phyloP scores from a whole-genome alignment of 2,888 invertebrate genomes.

The Acleris cristana region DNA sequence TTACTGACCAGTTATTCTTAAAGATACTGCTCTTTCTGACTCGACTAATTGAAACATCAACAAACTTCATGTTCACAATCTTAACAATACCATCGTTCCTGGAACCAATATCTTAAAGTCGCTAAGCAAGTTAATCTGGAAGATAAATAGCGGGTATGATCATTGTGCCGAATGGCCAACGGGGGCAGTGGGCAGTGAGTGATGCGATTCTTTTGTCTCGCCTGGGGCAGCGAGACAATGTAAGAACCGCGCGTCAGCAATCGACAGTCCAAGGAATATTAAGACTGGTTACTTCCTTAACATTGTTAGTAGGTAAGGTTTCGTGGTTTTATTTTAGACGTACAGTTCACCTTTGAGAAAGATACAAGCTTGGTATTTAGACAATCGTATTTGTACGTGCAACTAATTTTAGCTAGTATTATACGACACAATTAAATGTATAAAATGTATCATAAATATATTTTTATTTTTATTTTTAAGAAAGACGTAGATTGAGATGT shows the following conservation, averaged over 20 bases:
- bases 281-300: conserved; percentile 1
- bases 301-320: neutral
- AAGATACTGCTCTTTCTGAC: no score
- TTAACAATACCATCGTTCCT: neutral
- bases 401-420: no score
- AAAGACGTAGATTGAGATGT: no score
- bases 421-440: no score
- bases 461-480: no score
- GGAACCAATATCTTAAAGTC: conserved; percentile 40
- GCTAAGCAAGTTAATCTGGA: conserved; percentile 81
- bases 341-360: no score
- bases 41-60: neutral
- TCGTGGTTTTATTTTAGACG: neutral
- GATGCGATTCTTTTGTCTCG: conserved; percentile 82
- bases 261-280: conserved; percentile 55
- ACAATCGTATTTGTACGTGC: no score
- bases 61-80: neutral
- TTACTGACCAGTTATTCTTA: no score
- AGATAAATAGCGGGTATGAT: conserved; percentile 75
- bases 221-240: conserved; percentile 65
- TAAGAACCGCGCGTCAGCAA: conserved; percentile 71
- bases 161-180: conserved; percentile 65
- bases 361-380: no score
- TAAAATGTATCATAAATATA: no score
- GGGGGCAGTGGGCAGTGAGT: conserved; percentile 66